Evolutionary conservation across 2,797 vertebrate genomes (phyloP).

Genomic region (Enteromius paludinosus): DNA sequence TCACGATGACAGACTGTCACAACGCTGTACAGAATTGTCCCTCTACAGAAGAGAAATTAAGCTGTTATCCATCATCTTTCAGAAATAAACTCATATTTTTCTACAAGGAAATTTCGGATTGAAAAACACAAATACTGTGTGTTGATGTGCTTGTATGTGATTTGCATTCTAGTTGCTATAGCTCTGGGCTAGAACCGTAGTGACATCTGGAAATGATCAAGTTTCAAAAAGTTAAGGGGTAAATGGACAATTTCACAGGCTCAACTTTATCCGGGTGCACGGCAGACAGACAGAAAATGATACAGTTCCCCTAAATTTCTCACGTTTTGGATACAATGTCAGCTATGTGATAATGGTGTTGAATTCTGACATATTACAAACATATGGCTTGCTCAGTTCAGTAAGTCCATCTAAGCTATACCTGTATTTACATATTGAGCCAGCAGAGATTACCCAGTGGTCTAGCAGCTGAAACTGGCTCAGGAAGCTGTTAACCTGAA

Average conservation of each 20-base stretch:
- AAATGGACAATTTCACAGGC: constrained; percentile 48
- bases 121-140: background rate
- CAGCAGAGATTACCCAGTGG: background rate
- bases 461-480: constrained; percentile 41
- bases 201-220: constrained; percentile 58
- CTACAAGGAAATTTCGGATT: background rate
- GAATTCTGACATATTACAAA: background rate
- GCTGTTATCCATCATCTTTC: background rate
- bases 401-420: background rate
- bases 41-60: background rate
- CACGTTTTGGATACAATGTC: background rate
- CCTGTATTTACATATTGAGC: background rate
- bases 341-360: background rate
- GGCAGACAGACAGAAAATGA: constrained; percentile 43
- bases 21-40: background rate
- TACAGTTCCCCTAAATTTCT: constrained; percentile 22
- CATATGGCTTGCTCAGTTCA: constrained; percentile 8
- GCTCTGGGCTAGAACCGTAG: constrained; percentile 29
- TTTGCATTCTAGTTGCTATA: constrained; percentile 44
- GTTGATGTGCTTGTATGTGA: background rate
- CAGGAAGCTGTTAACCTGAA: constrained; percentile 37
- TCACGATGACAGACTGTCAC: background rate
- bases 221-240: constrained; percentile 49
- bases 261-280: constrained; percentile 50
- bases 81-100: background rate